Evolutionary conservation across 2,888 invertebrate species (phyloP).

Genomic region (Cordilura impudica): DNA sequence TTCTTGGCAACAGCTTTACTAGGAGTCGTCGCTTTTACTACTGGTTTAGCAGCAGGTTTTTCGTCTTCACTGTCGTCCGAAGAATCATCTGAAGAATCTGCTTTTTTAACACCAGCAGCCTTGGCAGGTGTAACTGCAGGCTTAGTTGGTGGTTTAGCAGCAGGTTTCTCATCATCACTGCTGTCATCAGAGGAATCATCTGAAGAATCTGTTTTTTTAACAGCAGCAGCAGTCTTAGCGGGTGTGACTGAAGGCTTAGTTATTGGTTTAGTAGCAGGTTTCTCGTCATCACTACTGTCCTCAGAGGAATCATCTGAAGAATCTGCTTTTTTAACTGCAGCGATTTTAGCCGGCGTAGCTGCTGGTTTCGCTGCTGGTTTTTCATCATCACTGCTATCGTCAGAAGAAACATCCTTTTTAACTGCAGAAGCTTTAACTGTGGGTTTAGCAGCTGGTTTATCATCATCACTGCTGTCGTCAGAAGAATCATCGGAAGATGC

Average conservation of each 20-base stretch:
- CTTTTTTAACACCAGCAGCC: conserved; percentile 42
- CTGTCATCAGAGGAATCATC: conserved; percentile 38
- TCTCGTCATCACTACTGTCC: conserved; percentile 52
- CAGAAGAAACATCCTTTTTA: conserved; percentile 21
- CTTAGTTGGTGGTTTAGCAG: conserved; percentile 66
- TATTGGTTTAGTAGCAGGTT: conserved; percentile 15
- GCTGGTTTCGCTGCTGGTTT: conserved; percentile 64
- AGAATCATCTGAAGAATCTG: conserved; percentile 68
- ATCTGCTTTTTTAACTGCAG: conserved; percentile 43
- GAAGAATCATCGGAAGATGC: conserved; percentile 74
- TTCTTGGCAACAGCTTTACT: conserved; percentile 56
- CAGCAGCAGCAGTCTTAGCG: conserved; percentile 40
- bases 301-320: conserved; percentile 56
- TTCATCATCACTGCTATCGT: conserved; percentile 68
- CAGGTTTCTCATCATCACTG: conserved; percentile 57
- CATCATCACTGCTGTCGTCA: conserved; percentile 76
- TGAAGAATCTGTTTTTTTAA: conserved; percentile 39
- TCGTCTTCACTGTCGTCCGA: conserved; percentile 68
- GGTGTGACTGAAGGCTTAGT: conserved; percentile 57
- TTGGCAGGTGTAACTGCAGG: conserved; percentile 51
- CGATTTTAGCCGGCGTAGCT: conserved; percentile 62
- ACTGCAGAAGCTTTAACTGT: conserved; percentile 28
- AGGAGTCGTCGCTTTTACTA: neutral
- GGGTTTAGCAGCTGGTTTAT: conserved; percentile 44
- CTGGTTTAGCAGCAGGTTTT: conserved; percentile 31